Percentiles rank a stretch among this genome's conserved stretches.
phyloP scores from a whole-genome alignment of 2,797 vertebrate species.

The Sciurus carolinensis region DNA sequence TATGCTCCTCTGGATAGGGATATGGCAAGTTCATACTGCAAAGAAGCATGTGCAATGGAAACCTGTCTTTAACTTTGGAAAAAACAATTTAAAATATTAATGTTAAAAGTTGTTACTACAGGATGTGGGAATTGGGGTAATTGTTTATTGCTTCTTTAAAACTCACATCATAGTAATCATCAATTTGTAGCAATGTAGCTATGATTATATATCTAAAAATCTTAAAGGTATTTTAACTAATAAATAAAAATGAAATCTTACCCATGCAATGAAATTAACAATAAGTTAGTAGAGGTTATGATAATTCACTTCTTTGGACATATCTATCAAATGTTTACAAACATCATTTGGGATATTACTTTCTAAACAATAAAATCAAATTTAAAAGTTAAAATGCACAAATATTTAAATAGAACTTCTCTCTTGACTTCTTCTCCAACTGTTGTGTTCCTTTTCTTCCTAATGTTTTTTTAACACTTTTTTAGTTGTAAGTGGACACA shows the following conservation, averaged over 20 bases:
- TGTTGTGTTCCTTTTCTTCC: neutral
- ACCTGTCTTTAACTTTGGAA: neutral
- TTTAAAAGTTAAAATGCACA: slow-evolving; percentile 14
- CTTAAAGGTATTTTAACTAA: neutral
- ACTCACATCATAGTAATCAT: neutral
- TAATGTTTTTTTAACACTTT: too few relatives aligned
- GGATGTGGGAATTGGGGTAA: neutral
- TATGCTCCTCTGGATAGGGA: neutral
- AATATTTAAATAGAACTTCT: neutral
- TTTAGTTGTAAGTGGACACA: too few relatives aligned
- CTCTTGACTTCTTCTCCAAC: neutral
- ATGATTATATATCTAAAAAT: neutral
- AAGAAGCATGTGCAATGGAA: neutral
- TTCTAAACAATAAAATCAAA: slow-evolving; percentile 46
- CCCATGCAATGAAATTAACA: neutral
- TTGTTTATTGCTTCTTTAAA: neutral
- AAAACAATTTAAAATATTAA: neutral
- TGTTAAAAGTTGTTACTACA: neutral
- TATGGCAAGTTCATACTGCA: neutral
- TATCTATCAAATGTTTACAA: neutral
- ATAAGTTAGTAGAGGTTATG: neutral
- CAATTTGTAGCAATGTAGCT: neutral
- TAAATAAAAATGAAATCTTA: neutral
- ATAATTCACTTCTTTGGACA: neutral
- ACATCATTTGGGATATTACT: neutral